phyloP scores from a whole-genome alignment of 1,140 invertebrate species.

The Drosophila tsacasi region DNA sequence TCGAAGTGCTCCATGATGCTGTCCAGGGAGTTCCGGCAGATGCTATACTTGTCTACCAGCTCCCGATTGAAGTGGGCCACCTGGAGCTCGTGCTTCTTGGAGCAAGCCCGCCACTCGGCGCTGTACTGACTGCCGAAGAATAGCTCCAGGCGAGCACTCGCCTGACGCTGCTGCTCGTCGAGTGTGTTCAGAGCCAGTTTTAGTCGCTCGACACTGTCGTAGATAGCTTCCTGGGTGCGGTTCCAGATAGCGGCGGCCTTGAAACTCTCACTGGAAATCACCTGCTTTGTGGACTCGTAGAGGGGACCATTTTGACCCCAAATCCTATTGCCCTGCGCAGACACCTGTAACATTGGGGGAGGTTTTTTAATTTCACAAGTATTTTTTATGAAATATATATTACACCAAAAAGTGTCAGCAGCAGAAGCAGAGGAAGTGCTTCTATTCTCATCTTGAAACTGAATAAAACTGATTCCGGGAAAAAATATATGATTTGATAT shows the following conservation, averaged over 20 bases:
- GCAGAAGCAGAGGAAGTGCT: constrained; percentile 4
- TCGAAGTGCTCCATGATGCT: constrained; percentile 38
- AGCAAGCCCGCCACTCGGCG: constrained; percentile 28
- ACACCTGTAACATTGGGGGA: constrained; percentile 1
- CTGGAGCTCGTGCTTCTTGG: constrained; percentile 45
- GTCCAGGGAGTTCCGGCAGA: constrained; percentile 43
- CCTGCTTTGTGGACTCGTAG: constrained; percentile 54
- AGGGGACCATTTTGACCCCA: constrained; percentile 50
- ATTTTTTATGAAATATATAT: constrained; percentile 1
- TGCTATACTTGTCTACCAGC: constrained; percentile 48
- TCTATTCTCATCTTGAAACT: constrained; percentile 37
- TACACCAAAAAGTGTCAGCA: constrained; percentile 23
- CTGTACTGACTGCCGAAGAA: constrained; percentile 23
- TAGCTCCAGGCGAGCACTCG: constrained; percentile 27
- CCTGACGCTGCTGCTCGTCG: constrained; percentile 12
- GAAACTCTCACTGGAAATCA: constrained; percentile 32
- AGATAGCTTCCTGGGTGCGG: constrained; percentile 28
- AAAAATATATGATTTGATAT: constrained; percentile 1
- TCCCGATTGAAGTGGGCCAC: constrained; percentile 53
- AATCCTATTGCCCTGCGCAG: constrained; percentile 4
- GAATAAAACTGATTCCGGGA: constrained; percentile 14
- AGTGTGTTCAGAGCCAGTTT: constrained; percentile 19
- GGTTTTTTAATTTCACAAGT: neutral
- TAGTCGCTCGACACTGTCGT: constrained; percentile 5
- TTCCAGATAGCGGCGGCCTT: constrained; percentile 39